These are phyloP conservation scores for Cactoblastis cactorum DNA, from an alignment of 2,888 invertebrate species.

Conservation along the genomic window DNA sequence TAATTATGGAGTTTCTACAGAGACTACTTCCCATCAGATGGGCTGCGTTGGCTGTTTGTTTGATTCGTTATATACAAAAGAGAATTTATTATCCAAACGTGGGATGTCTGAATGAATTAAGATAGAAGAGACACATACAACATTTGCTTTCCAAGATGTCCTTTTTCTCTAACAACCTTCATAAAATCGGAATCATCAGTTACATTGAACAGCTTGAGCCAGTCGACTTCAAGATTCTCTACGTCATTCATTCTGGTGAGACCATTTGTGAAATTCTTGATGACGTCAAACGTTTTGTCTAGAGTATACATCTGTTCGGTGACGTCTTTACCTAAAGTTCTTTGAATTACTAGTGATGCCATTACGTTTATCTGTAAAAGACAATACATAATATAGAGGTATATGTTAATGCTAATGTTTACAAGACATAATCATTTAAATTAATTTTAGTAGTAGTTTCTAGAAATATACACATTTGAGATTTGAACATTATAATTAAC, in stretches of 20 bases:
- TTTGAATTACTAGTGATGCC: slow-evolving; percentile 64
- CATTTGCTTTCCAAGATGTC: slow-evolving; percentile 54
- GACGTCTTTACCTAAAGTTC: slow-evolving; percentile 65
- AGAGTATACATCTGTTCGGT: slow-evolving; percentile 54
- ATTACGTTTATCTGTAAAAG: slow-evolving; percentile 66
- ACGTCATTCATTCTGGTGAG: slow-evolving; percentile 36
- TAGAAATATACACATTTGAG: no score
- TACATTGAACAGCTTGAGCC: slow-evolving; percentile 45
- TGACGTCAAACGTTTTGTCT: slow-evolving; percentile 51
- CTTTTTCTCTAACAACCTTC: slow-evolving; percentile 40
- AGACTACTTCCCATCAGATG: no score
- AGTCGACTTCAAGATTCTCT: slow-evolving; percentile 32
- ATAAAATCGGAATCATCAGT: slow-evolving; percentile 46
- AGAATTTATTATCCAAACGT: no score
- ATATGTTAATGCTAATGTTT: no score
- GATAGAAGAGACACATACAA: slow-evolving; percentile 47
- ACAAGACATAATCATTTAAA: no score
- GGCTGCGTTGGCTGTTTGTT: no score
- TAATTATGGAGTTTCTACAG: no score
- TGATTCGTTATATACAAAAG: no score
- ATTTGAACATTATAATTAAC: no score
- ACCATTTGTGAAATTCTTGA: slow-evolving; percentile 49
- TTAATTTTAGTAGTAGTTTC: no score
- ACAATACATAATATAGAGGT: no score
- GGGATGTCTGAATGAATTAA: no score